Evolutionary conservation across 2,113 vertebrate species (phyloP).

Genomic region (Mastomys natalensis): DNA sequence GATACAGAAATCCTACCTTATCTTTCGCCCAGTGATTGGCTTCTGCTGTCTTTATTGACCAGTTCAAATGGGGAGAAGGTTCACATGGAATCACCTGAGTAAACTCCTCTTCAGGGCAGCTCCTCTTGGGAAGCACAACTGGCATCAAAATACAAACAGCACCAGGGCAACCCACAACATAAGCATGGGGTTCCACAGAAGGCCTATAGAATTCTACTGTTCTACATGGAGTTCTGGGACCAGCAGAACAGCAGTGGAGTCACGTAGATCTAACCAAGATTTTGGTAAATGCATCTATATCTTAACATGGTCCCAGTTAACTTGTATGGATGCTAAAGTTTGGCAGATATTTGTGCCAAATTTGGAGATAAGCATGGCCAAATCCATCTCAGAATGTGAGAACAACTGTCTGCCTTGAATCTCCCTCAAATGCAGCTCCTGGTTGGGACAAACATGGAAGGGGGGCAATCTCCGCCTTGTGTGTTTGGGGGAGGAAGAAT

Average conservation of each 20-base stretch:
- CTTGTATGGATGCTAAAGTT: background rate
- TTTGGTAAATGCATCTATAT: background rate
- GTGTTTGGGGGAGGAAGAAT: background rate
- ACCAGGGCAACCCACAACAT: background rate
- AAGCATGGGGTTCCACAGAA: background rate
- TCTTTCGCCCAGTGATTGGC: too few relatives aligned
- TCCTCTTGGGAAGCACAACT: too few relatives aligned
- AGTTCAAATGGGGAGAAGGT: too few relatives aligned
- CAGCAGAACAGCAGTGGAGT: background rate
- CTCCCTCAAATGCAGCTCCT: background rate
- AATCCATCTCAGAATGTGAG: background rate
- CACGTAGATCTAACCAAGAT: background rate
- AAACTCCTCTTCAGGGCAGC: too few relatives aligned
- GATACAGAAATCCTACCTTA: too few relatives aligned
- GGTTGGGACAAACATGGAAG: background rate
- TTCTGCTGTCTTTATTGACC: too few relatives aligned
- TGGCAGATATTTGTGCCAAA: background rate
- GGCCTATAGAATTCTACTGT: background rate
- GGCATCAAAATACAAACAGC: too few relatives aligned
- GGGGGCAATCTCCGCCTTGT: background rate
- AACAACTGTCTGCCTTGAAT: background rate
- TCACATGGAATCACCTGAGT: too few relatives aligned
- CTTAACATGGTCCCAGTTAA: background rate
- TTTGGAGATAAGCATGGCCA: background rate
- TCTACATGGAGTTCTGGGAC: background rate